Conservation (phyloP, 1,140 invertebrate species). For the Radopholus similis region DNA sequence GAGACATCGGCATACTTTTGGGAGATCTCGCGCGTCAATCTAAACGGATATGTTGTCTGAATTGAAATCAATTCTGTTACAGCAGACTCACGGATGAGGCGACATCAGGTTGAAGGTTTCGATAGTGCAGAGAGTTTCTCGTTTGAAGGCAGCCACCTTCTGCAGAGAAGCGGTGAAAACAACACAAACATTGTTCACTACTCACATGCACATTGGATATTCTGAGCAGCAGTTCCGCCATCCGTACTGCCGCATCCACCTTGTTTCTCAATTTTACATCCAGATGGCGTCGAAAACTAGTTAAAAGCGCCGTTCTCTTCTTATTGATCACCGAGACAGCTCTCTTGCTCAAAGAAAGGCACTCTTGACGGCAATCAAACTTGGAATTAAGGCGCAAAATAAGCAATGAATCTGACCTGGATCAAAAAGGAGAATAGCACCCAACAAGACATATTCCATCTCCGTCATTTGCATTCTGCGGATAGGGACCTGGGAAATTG, state of each 20-base stretch:
- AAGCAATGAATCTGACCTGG: constrained; percentile 29
- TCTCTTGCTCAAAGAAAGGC: constrained; percentile 42
- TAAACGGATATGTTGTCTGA: neutral
- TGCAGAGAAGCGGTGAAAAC: constrained; percentile 27
- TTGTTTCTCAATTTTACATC: constrained; percentile 18
- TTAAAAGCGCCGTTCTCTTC: constrained; percentile 39
- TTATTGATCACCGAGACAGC: constrained; percentile 37
- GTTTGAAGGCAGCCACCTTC: constrained; percentile 59
- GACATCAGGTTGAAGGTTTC: constrained; percentile 60
- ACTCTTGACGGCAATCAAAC: constrained; percentile 46
- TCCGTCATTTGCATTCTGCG: constrained; percentile 47
- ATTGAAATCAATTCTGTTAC: neutral
- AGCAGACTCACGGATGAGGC: constrained; percentile 47
- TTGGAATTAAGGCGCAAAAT: neutral
- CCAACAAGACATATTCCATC: constrained; percentile 55
- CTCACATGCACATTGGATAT: constrained; percentile 51
- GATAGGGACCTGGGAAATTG: constrained; percentile 38
- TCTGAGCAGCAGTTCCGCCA: constrained; percentile 44
- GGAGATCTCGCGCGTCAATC: constrained; percentile 55
- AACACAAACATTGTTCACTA: neutral
- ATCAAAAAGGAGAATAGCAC: constrained; percentile 57
- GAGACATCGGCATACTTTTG: constrained; percentile 57
- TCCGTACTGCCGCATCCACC: constrained; percentile 31
- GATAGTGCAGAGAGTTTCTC: constrained; percentile 56
- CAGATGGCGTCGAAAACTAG: constrained; percentile 39